Evolutionary conservation across 2,797 vertebrate genomes (phyloP), one percentile per base, ranked within the genome.

Genomic region (Rhynchotus rufescens): DNA sequence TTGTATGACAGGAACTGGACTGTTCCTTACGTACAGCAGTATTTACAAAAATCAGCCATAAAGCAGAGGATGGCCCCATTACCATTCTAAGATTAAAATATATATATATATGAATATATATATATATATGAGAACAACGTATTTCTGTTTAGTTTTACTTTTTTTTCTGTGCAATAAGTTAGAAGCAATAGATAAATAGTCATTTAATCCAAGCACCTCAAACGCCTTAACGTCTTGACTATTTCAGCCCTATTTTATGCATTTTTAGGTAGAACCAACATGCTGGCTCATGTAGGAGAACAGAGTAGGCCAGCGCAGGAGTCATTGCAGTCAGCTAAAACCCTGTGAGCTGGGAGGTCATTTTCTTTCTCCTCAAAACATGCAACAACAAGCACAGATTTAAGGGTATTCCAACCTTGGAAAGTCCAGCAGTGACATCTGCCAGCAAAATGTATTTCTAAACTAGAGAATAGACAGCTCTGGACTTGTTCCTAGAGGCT

Each of bases 381-480:
- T 73, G 62, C 57, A 64, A 61, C 78, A 90, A 66, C 77, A 93
- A 67, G 80, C 62, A 42, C 69, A 69, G 32, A 45, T 19, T 38
- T 84, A 71, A 40, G 6, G 23, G 16, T 73, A 38, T 80, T 90
- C 57, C 80, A 92, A 85, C 40, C 30, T 34, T 79, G n/a, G 51
- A 45, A 66, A 57, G 65, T 76, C 80, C 80, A 89, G 82, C 72
- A 87, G 84, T 56, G 69, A 61, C 64, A 93, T 56, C 62, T 94
- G 42, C 61, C 76, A 88, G 80, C 60, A 94, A 81, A 88, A 84
- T 54, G 36, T 79, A 49, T 86, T 80, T 89, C 62, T 88, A 61
- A 60, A 76, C 42, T 59, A 78, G 67, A 78, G 52, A 88, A 32
- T 14, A 42, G 51, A 38, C 47, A 69, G 59, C 56, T 91, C 74